Evolutionary conservation across 2,113 vertebrate genomes (phyloP).

Genomic region (Columbina picui): DNA sequence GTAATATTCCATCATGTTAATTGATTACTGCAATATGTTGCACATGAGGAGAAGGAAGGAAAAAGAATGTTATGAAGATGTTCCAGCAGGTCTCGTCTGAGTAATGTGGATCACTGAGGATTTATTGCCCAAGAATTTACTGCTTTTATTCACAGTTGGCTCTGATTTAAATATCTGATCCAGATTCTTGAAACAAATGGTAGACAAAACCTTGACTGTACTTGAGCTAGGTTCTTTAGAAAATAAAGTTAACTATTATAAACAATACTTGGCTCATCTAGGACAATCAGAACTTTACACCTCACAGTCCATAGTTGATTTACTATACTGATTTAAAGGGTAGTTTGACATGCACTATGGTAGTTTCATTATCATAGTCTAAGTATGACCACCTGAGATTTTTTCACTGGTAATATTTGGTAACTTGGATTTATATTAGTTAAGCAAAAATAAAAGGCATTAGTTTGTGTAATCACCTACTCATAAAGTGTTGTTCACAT

Average conservation of each 20-base stretch:
- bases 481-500: neutral
- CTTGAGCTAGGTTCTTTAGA: neutral
- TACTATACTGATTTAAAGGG: neutral
- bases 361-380: neutral
- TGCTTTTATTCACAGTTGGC: conserved; percentile 27
- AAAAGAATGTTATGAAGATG: conserved; percentile 44
- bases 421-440: neutral
- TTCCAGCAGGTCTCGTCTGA: conserved; percentile 19
- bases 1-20: conserved; percentile 58
- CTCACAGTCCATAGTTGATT: neutral
- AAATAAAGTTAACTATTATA: neutral
- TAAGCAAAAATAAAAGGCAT: neutral
- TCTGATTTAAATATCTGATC: conserved; percentile 33
- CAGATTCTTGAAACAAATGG: conserved; percentile 4
- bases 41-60: conserved; percentile 38
- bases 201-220: conserved; percentile 14
- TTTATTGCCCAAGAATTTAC: conserved; percentile 46
- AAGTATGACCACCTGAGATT: neutral
- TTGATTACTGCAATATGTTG: conserved; percentile 62
- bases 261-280: neutral
- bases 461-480: neutral
- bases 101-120: conserved; percentile 13
- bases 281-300: neutral
- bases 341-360: neutral
- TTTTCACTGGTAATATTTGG: neutral